Percentiles rank a stretch among this genome's conserved stretches.
These are phyloP conservation scores for Aporrectodea caliginosa DNA, from an alignment of 1,140 invertebrate species.

Conservation along the genomic window DNA sequence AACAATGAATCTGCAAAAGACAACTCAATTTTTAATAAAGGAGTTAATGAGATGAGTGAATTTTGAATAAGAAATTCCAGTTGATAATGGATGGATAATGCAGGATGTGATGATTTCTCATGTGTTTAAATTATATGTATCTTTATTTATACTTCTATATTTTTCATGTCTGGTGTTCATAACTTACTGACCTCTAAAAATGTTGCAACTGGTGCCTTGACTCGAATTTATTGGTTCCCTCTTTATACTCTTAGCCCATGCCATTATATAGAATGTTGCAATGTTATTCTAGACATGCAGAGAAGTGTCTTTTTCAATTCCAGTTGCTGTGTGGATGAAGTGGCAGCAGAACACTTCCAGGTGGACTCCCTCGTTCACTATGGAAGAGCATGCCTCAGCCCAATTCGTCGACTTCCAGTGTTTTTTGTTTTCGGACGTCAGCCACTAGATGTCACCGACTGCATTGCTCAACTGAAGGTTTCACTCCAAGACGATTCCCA, in stretches of 20 bases:
- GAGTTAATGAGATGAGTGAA: no score
- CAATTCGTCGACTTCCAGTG: slow-evolving; percentile 61
- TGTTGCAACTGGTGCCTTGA: neutral
- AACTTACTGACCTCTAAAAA: neutral
- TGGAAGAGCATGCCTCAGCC: slow-evolving; percentile 79
- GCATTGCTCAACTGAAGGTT: slow-evolving; percentile 36
- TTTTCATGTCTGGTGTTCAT: neutral
- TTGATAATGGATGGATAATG: no score
- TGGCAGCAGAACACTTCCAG: slow-evolving; percentile 78
- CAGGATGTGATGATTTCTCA: no score
- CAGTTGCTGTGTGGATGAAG: slow-evolving; percentile 89
- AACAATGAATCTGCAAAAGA: no score
- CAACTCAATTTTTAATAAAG: no score
- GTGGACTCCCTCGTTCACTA: slow-evolving; percentile 85
- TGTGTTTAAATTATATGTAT: no score
- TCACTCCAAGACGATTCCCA: slow-evolving; percentile 41
- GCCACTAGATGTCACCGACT: slow-evolving; percentile 42
- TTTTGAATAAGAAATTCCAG: no score
- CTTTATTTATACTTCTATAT: no score
- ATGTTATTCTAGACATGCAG: neutral
- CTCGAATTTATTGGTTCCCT: neutral
- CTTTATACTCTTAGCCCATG: slow-evolving; percentile 1
- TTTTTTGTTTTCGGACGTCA: slow-evolving; percentile 59
- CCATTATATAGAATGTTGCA: neutral
- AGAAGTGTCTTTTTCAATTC: slow-evolving; percentile 40